Conservation (phyloP, 2,113 vertebrate species). For the Chunga burmeisteri region DNA sequence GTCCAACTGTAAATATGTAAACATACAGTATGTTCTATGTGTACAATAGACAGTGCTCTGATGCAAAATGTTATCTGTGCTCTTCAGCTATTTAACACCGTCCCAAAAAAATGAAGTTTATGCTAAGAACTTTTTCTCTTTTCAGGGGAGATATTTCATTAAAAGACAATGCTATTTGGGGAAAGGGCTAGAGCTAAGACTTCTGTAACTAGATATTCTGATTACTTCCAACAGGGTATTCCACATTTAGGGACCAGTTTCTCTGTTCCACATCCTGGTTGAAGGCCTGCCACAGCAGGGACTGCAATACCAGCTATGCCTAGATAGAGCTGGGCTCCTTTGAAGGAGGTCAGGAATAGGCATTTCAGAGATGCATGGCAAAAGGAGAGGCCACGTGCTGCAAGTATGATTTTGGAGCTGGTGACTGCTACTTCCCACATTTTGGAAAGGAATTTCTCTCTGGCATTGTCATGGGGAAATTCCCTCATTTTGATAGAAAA, state of each 20-base stretch:
- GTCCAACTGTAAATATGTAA: background rate
- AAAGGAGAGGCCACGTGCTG: background rate
- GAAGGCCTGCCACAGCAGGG: background rate
- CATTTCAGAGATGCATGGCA: background rate
- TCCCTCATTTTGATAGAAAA: background rate
- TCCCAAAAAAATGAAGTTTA: background rate
- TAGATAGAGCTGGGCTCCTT: background rate
- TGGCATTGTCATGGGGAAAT: background rate
- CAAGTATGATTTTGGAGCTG: background rate
- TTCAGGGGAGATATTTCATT: background rate
- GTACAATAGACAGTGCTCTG: background rate
- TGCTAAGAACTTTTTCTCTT: background rate
- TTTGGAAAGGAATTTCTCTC: background rate
- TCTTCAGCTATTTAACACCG: background rate
- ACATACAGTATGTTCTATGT: background rate
- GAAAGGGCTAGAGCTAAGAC: background rate
- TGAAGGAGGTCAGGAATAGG: background rate
- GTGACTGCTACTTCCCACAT: background rate
- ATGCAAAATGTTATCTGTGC: background rate
- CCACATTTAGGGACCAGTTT: background rate
- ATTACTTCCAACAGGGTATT: background rate
- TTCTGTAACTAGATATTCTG: background rate
- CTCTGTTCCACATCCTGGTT: background rate
- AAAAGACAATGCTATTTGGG: background rate
- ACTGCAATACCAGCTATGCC: background rate